Evolutionary conservation across 2,888 invertebrate species (phyloP).

Genomic region (Trisateles emortualis): DNA sequence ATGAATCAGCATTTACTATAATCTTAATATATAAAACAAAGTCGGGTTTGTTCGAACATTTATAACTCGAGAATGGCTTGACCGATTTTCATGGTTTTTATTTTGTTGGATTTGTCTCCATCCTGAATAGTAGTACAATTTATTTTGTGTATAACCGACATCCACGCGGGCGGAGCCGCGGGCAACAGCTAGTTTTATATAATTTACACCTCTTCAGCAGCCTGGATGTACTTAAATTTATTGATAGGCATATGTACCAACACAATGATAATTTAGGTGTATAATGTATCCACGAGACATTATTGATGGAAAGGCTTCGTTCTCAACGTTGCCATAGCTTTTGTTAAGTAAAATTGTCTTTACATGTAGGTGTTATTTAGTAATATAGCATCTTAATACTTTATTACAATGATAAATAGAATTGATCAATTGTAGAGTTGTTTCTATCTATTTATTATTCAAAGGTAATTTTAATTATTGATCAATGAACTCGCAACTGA

Average conservation of each 20-base stretch:
- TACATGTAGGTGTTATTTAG: slow-evolving; percentile 19
- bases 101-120: too few relatives aligned
- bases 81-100: too few relatives aligned
- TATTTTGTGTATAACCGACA: too few relatives aligned
- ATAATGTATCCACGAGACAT: not conserved
- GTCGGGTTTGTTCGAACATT: too few relatives aligned
- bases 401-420: not conserved
- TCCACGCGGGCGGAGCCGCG: too few relatives aligned
- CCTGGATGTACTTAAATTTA: slow-evolving; percentile 75
- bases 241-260: slow-evolving; percentile 23
- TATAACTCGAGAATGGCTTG: too few relatives aligned
- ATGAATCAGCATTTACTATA: slow-evolving; percentile 73
- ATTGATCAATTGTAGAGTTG: not conserved
- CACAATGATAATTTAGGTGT: not conserved
- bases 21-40: too few relatives aligned
- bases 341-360: slow-evolving; percentile 10
- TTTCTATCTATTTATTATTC: not conserved
- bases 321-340: slow-evolving; percentile 13
- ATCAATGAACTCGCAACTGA: slow-evolving; percentile 14
- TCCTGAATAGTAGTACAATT: too few relatives aligned
- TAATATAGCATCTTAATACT: slow-evolving; percentile 3
- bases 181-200: too few relatives aligned
- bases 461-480: slow-evolving; percentile 22
- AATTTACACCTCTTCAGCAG: slow-evolving; percentile 60
- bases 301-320: not conserved